Conservation (phyloP, 2,888 invertebrate species). For the Nesidiocoris tenuis region DNA sequence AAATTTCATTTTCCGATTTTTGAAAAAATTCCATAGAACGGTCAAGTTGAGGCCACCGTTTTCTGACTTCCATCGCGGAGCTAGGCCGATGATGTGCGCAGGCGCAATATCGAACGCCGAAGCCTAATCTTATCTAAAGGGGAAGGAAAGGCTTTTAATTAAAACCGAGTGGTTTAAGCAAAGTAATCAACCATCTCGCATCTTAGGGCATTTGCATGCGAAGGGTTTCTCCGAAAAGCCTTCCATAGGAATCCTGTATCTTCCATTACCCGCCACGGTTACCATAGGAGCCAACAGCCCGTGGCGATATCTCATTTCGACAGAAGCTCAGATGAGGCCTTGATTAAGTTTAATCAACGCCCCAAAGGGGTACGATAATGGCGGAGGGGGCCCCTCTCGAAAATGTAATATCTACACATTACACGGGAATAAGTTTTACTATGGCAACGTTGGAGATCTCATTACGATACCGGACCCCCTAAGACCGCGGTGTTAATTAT, state of each 20-base stretch:
- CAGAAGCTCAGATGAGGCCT: neutral
- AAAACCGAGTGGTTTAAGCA: constrained; percentile 14
- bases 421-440: neutral
- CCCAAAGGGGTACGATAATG: constrained; percentile 6
- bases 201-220: constrained; percentile 22
- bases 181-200: constrained; percentile 20
- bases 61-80: too few species aligned
- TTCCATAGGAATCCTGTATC: constrained; percentile 1
- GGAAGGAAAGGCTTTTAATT: constrained; percentile 12
- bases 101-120: neutral
- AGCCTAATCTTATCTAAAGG: neutral
- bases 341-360: constrained; percentile 30
- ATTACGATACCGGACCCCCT: constrained; percentile 8
- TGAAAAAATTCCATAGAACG: too few species aligned
- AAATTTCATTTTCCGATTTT: too few species aligned
- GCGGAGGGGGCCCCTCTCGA: neutral
- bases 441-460: neutral
- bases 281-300: neutral
- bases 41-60: too few species aligned
- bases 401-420: constrained; percentile 13
- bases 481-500: neutral
- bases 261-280: constrained; percentile 2
- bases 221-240: constrained; percentile 15
- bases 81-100: too few species aligned
- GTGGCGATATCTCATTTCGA: neutral